Percentiles rank a stretch among this genome's conserved stretches.
Conservation (phyloP, 2,888 invertebrate genomes). For the Ormyrus labotus region DNA sequence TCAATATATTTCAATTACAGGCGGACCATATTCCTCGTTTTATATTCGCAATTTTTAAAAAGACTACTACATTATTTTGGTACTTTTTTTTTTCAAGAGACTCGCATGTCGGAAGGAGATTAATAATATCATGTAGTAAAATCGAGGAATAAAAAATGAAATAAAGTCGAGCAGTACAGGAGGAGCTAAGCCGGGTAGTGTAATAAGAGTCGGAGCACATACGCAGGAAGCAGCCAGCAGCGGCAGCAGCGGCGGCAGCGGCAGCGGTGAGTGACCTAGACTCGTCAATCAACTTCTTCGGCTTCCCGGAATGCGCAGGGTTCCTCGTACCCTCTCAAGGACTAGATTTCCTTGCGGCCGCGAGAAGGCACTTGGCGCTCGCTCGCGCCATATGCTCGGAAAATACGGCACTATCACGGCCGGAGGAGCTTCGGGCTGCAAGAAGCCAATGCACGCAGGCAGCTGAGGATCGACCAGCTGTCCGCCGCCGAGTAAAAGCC, state of each 20-base stretch:
- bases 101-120: too few relatives aligned
- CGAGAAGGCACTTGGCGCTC: not conserved
- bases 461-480: slow-evolving; percentile 45
- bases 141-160: not conserved
- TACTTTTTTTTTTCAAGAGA: too few relatives aligned
- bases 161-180: not conserved
- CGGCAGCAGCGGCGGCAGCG: not conserved
- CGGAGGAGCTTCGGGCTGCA: slow-evolving; percentile 9
- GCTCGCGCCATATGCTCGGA: slow-evolving; percentile 34
- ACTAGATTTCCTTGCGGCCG: slow-evolving; percentile 47
- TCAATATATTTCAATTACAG: slow-evolving; percentile 38
- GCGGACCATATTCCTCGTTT: not conserved
- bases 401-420: slow-evolving; percentile 39
- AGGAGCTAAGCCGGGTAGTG: not conserved
- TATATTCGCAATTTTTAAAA: not conserved
- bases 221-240: not conserved
- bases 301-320: slow-evolving; percentile 53
- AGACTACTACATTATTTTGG: too few relatives aligned
- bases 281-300: slow-evolving; percentile 57
- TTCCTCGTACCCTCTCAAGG: slow-evolving; percentile 49
- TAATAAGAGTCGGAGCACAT: not conserved
- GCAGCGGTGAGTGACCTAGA: slow-evolving; percentile 54
- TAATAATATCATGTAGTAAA: too few relatives aligned
- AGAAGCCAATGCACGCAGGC: slow-evolving; percentile 26
- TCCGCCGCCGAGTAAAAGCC: not conserved